Conservation (phyloP, 2,113 vertebrate species). For the Spheniscus mendiculus region DNA sequence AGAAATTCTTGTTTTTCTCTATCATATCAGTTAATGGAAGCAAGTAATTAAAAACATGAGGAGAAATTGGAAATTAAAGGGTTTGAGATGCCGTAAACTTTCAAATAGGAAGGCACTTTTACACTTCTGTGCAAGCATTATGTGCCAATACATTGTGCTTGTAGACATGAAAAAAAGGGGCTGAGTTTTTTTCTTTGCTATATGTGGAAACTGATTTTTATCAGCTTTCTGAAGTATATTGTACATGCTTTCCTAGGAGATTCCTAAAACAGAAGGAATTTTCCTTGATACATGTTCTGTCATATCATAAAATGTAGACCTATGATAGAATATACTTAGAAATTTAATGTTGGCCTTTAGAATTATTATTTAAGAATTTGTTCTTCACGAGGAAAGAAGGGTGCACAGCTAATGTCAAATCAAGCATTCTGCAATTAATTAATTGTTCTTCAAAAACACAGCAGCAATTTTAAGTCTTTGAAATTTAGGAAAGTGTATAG, state of each 20-base stretch:
- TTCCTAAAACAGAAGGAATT: background rate
- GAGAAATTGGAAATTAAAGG: background rate
- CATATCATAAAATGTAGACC: background rate
- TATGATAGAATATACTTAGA: background rate
- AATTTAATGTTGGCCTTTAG: background rate
- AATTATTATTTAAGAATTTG: background rate
- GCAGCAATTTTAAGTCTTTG: background rate
- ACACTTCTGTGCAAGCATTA: background rate
- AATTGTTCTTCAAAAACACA: background rate
- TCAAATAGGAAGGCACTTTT: background rate
- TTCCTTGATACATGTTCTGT: background rate
- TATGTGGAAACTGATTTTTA: background rate
- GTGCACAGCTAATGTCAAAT: background rate
- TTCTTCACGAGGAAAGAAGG: accelerated
- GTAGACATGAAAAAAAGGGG: background rate
- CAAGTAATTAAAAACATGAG: background rate
- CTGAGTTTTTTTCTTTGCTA: background rate
- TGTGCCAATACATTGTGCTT: background rate
- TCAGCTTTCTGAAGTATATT: background rate
- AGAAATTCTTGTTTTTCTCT: background rate
- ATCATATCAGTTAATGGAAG: background rate
- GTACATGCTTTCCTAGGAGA: background rate
- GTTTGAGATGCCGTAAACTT: background rate
- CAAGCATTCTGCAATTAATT: background rate
- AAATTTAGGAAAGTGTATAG: background rate